Conservation (phyloP, 2,888 invertebrate species). For the Dynastes tityus region DNA sequence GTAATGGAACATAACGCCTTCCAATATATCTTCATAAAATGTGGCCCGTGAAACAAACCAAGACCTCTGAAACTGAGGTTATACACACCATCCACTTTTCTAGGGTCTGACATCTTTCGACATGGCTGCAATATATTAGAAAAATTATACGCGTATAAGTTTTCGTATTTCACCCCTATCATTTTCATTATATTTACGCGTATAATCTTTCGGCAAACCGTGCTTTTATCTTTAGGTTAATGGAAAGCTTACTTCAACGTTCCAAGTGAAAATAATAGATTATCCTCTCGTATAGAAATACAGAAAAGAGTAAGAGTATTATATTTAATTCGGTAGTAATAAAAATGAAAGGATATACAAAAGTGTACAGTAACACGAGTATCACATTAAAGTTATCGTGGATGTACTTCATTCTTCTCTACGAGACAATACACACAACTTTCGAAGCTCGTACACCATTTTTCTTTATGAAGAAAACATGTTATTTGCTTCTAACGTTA, state of each 20-base stretch:
- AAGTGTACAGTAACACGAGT: too few relatives aligned
- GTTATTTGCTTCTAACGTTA: too few relatives aligned
- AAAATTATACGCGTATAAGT: constrained; percentile 27
- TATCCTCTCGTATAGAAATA: background rate
- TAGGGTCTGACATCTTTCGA: constrained; percentile 35
- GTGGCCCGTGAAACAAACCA: constrained; percentile 44
- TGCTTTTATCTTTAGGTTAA: constrained; percentile 5
- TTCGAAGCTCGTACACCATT: too few relatives aligned
- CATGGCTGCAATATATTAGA: constrained; percentile 41
- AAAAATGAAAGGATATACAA: background rate
- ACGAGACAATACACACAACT: too few relatives aligned
- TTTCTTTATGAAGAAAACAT: too few relatives aligned
- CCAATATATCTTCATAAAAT: constrained; percentile 50
- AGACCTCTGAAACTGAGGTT: constrained; percentile 37
- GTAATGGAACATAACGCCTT: constrained; percentile 48
- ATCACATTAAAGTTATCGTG: too few relatives aligned
- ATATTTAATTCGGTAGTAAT: background rate
- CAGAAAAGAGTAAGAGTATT: background rate
- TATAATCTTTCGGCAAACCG: background rate
- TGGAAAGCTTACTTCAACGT: background rate
- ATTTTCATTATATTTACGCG: constrained; percentile 16
- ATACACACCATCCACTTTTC: constrained; percentile 28
- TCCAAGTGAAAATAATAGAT: background rate
- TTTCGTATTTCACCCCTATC: constrained; percentile 11
- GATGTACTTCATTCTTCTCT: too few relatives aligned